Evolutionary conservation across 2,797 vertebrate genomes (phyloP).

Genomic region (Sciurus carolinensis): DNA sequence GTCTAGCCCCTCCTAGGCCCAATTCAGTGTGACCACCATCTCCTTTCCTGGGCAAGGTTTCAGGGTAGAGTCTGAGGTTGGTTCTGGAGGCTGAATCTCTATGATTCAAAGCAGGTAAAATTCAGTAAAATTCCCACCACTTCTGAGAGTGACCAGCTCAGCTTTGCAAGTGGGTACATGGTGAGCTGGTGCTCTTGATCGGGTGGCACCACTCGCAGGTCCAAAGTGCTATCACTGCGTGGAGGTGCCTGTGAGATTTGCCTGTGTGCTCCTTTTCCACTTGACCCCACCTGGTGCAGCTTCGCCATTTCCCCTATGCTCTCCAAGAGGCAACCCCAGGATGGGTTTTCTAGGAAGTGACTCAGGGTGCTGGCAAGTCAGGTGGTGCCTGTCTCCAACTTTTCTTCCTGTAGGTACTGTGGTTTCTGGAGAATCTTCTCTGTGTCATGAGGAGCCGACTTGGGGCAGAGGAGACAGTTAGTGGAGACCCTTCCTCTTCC

Average conservation of each 20-base stretch:
- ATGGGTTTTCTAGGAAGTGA: not conserved
- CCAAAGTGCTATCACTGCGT: not conserved
- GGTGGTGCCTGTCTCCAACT: no score
- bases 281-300: no score
- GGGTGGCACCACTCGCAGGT: not conserved
- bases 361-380: no score
- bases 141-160: not conserved
- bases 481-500: no score
- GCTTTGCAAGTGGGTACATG: not conserved
- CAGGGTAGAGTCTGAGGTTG: no score
- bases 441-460: no score
- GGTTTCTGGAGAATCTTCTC: not conserved
- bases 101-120: no score
- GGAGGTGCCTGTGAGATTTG: not conserved
- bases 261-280: not conserved
- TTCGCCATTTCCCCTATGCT: not conserved
- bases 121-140: no score
- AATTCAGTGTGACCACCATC: no score
- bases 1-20: not conserved
- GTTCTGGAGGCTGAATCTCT: not conserved
- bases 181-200: not conserved
- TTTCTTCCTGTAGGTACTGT: no score
- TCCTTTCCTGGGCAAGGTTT: not conserved
- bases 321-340: not conserved
- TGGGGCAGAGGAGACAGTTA: not conserved